Evolutionary conservation across 1,140 invertebrate genomes (phyloP), one percentile per base, ranked within the genome.

Genomic region (Bombus huntii): DNA sequence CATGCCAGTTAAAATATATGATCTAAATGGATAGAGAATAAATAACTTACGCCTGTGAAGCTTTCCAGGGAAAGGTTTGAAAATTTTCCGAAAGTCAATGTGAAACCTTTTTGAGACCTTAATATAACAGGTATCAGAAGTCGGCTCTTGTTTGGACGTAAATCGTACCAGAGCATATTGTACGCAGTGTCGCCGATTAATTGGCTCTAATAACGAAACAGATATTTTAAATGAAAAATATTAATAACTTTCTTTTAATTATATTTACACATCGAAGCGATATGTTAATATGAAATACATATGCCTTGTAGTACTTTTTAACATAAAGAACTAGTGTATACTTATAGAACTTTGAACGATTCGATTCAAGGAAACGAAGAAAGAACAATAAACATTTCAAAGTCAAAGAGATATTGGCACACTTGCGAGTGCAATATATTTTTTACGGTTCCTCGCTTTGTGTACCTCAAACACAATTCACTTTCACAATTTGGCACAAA

Each of bases 91-190:
- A 89, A 76, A 10, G 83, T 89, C 3, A 90, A 37, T 2, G 76
- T 74, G 8, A 89, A 68, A 57, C 85, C 87, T 28, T 83, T 89
- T 68, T 90, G 89, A 28, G 89, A 89, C 59, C 86, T 91, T 57
- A 83, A 66, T 70, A 91, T 83, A 10, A 90, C n/a, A 6, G 83
- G 47, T 53, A 87, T 31, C n/a, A 91, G 47, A 15, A 86, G 59
- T 77, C 59, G 72, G 31, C 25, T 87, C 15, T 89, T 81, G 28
- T 59, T 76, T 9, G 83, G 70, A 28, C 66, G 37, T 13, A 91
- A 57, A 12, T 89, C 28, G 25, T 90, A 91, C 83, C 90, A 90
- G 9, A 75, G 37, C 39, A 53, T 76, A 22, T 85, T 42, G 31
- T 89, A 90, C 5, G 85, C 81, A 13, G 81, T 72, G 6, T 89